These are phyloP conservation scores for Euspilapteryx auroguttella DNA, from an alignment of 2,888 invertebrate species.

Conservation along the genomic window DNA sequence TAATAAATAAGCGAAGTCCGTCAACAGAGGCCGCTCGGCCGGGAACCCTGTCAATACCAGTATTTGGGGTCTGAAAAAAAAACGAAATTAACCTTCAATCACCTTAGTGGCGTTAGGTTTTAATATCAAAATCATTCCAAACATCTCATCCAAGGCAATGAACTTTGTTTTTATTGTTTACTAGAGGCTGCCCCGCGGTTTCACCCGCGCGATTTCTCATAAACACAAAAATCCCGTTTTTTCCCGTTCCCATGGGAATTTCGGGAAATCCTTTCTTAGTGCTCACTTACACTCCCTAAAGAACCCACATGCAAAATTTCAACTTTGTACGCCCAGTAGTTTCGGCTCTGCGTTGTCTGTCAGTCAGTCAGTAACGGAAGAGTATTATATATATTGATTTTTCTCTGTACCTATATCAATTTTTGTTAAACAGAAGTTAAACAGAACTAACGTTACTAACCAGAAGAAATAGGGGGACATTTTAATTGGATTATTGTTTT, in stretches of 20 bases:
- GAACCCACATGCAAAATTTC: background rate
- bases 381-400: background rate
- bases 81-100: too few species aligned
- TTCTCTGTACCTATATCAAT: too few species aligned
- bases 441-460: conserved; percentile 8
- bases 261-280: background rate
- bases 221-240: background rate
- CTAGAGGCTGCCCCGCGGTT: too few species aligned
- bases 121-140: too few species aligned
- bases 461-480: too few species aligned
- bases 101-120: too few species aligned
- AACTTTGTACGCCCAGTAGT: background rate
- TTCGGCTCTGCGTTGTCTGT: background rate
- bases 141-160: background rate
- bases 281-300: background rate
- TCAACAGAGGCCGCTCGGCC: conserved; percentile 81
- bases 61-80: conserved; percentile 60
- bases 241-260: background rate
- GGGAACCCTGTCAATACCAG: conserved; percentile 90
- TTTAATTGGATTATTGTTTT: too few species aligned
- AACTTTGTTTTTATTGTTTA: background rate
- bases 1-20: conserved; percentile 89
- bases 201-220: too few species aligned
- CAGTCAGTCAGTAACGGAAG: background rate
- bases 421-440: background rate